Evolutionary conservation across 2,888 invertebrate genomes (phyloP), one percentile per base, ranked within the genome.

Genomic region (Drosophila imparisetae): DNA sequence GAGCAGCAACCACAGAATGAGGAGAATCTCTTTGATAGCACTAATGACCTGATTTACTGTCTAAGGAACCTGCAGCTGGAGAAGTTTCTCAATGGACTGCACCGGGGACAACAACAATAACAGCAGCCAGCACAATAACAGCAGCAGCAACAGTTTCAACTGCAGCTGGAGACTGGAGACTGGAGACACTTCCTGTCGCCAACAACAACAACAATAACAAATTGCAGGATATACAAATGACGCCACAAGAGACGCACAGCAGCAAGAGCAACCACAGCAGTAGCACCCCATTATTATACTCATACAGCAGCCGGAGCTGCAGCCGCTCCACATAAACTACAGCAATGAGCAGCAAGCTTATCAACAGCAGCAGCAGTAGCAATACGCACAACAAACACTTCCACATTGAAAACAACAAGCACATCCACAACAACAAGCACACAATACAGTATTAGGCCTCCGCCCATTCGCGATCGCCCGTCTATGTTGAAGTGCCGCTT

Each of bases 401-500:
- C 10, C 55, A 15, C 49, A 40, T 0, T 48, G 38, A 8, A 38
- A 57, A n/a, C 34, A 48, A 10, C 54, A 58, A 24, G 54, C 27
- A 30, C 81, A 66, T 24, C 68, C 62, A 1, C 79, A 70, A 34
- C 83, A 74, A n/a, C 75, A 70, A 6, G 60, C 72, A 66, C 88
- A 85, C 73, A 80, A 73, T 50, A 59, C 84, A 77, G 89, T 86
- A 73, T 81, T 89, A 69, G 61, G 69, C n/a, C 57, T 72, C 40
- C 66, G 21, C 58, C 65, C 10, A 29, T 58, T 2, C 58, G 69
- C 0, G 54, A 83, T 30, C 71, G 88, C 4, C 70, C 72, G 18
- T 75, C 90, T 5, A 74, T 83, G 36, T 72, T 91, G 1, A 83
- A 86, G 49, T 91, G 91, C 48, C 92, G 91, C 52, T 91, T 90